phyloP scores from a whole-genome alignment of 2,797 vertebrate genomes.

The Hypotaenidia philippensis region DNA sequence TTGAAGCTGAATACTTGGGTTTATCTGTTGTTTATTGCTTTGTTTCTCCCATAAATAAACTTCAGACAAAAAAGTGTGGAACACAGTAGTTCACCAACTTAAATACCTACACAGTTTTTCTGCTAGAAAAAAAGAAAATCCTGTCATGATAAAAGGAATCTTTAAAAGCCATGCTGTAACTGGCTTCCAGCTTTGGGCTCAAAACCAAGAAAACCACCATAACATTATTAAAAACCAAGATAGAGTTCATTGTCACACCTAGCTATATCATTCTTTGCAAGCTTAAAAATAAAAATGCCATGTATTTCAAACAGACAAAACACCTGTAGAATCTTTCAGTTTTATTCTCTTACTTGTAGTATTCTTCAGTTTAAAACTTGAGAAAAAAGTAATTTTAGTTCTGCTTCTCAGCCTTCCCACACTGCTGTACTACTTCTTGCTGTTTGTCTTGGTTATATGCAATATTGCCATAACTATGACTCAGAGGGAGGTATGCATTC shows the following conservation, averaged over 20 bases:
- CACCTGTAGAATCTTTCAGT: background rate
- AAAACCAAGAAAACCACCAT: background rate
- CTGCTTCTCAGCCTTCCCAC: background rate
- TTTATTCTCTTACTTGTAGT: background rate
- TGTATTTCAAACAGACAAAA: background rate
- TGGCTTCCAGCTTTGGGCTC: background rate
- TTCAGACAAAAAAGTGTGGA: background rate
- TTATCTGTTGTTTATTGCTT: background rate
- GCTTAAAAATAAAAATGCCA: background rate
- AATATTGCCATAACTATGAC: background rate
- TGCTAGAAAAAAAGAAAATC: background rate
- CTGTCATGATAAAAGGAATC: background rate
- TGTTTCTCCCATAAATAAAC: background rate
- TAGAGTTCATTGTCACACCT: background rate
- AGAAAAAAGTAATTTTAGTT: background rate
- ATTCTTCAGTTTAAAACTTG: background rate
- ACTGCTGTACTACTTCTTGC: background rate
- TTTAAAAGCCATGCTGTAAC: conserved; percentile 18
- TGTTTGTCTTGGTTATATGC: background rate
- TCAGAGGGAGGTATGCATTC: background rate
- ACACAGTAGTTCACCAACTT: background rate
- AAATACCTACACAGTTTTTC: background rate
- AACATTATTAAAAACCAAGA: background rate
- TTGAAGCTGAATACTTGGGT: background rate
- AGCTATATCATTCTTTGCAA: background rate